These are phyloP conservation scores for Crossocerus cetratus DNA, from an alignment of 2,888 invertebrate species.

Conservation along the genomic window DNA sequence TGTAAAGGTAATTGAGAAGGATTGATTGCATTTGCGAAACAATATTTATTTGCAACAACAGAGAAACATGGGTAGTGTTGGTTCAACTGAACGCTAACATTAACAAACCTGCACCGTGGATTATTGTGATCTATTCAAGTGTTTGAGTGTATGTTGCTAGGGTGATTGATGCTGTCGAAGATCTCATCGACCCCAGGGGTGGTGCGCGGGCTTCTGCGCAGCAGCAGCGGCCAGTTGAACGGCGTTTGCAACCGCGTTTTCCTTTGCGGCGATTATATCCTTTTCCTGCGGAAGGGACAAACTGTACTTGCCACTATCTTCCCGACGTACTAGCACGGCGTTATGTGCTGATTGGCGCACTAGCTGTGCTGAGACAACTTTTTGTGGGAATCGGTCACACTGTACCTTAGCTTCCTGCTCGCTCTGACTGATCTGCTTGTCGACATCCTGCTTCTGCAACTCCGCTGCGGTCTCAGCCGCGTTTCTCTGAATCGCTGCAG, in stretches of 20 bases:
- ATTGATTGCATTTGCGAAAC: slow-evolving; percentile 18
- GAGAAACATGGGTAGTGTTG: slow-evolving; percentile 5
- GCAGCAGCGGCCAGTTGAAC: slow-evolving; percentile 62
- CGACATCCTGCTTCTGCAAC: slow-evolving; percentile 80
- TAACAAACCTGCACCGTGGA: slow-evolving; percentile 43
- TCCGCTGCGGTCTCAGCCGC: slow-evolving; percentile 85
- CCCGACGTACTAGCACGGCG: too few relatives aligned
- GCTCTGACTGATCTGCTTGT: slow-evolving; percentile 72
- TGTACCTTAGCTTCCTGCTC: slow-evolving; percentile 73
- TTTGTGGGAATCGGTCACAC: not conserved
- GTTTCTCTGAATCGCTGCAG: slow-evolving; percentile 83
- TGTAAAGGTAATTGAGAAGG: not conserved
- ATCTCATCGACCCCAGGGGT: slow-evolving; percentile 66
- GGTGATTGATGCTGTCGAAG: not conserved
- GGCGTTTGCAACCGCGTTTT: slow-evolving; percentile 72
- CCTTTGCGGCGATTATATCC: slow-evolving; percentile 71
- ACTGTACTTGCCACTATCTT: too few relatives aligned
- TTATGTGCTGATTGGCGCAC: too few relatives aligned
- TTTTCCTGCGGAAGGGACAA: slow-evolving; percentile 58
- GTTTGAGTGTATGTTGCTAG: not conserved
- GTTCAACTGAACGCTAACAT: not conserved
- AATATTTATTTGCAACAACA: slow-evolving; percentile 46
- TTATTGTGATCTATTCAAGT: slow-evolving; percentile 10
- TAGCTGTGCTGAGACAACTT: too few relatives aligned
- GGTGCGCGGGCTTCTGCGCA: slow-evolving; percentile 61